phyloP scores from a whole-genome alignment of 2,888 invertebrate species.

The Drosophila prostipennis region DNA sequence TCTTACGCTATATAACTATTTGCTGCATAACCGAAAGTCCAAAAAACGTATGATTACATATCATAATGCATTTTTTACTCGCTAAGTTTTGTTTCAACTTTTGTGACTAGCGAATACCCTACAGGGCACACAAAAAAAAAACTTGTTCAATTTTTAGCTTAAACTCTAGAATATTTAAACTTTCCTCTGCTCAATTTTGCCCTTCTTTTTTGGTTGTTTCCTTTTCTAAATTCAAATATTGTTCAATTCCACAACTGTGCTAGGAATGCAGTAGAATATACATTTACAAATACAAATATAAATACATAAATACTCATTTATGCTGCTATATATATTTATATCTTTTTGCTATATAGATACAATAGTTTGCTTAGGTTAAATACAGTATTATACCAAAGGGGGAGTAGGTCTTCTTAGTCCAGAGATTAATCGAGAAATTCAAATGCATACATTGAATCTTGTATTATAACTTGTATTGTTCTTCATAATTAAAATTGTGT shows the following conservation, averaged over 20 bases:
- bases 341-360: constrained; percentile 5
- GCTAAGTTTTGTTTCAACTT: not conserved
- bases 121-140: constrained; percentile 22
- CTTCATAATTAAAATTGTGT: not conserved
- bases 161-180: constrained; percentile 17
- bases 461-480: not conserved
- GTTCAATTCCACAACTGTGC: constrained; percentile 78
- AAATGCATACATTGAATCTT: too few species aligned
- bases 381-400: not conserved
- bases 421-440: too few species aligned
- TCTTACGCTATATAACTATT: constrained; percentile 37
- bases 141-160: constrained; percentile 1
- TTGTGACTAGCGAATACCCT: constrained; percentile 48
- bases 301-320: constrained; percentile 3
- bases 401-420: not conserved
- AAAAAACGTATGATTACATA: constrained; percentile 10
- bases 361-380: constrained; percentile 9
- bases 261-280: constrained; percentile 75
- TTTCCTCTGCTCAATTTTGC: constrained; percentile 4
- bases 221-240: constrained; percentile 60
- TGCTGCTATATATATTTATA: constrained; percentile 9
- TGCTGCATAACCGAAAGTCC: constrained; percentile 14
- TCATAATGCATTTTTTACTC: constrained; percentile 3
- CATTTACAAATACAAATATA: constrained; percentile 52
- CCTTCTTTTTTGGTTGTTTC: constrained; percentile 24